Evolutionary conservation across 2,888 invertebrate genomes (phyloP).

Genomic region (Harmothoe impar): DNA sequence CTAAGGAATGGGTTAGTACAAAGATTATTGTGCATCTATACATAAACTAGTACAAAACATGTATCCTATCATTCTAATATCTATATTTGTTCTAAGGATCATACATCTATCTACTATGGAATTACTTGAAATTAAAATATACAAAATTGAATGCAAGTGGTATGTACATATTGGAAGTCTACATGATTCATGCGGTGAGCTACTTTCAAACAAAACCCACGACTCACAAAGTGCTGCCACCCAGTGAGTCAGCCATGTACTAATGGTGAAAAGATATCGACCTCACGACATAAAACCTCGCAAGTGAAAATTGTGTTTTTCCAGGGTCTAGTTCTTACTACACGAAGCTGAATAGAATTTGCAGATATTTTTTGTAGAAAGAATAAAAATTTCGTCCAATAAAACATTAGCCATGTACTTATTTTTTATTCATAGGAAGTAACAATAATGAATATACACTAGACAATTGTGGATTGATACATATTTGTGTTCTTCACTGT

Average conservation of each 20-base stretch:
- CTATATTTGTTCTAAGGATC: not conserved
- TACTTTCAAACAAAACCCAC: not conserved
- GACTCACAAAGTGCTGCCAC: not conserved
- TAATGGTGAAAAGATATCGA: not conserved
- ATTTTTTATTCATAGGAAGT: too few species aligned
- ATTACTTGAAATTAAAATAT: not conserved
- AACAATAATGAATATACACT: too few species aligned
- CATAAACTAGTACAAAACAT: not conserved
- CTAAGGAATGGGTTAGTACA: not conserved
- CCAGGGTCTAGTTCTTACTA: not conserved
- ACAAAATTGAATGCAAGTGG: too few species aligned
- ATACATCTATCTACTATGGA: not conserved
- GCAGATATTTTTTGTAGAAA: too few species aligned
- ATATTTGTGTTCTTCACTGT: too few species aligned
- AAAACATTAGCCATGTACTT: too few species aligned
- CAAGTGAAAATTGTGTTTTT: slow-evolving; percentile 5
- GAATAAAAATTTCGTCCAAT: too few species aligned
- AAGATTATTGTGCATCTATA: not conserved
- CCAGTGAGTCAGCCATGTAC: not conserved
- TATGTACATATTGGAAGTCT: too few species aligned
- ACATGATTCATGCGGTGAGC: too few species aligned
- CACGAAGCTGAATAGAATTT: not conserved
- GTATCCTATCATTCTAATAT: not conserved
- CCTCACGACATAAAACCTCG: not conserved
- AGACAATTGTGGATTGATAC: too few species aligned